Conservation (phyloP, 2,888 invertebrate species). For the Cremastinae sp. region DNA sequence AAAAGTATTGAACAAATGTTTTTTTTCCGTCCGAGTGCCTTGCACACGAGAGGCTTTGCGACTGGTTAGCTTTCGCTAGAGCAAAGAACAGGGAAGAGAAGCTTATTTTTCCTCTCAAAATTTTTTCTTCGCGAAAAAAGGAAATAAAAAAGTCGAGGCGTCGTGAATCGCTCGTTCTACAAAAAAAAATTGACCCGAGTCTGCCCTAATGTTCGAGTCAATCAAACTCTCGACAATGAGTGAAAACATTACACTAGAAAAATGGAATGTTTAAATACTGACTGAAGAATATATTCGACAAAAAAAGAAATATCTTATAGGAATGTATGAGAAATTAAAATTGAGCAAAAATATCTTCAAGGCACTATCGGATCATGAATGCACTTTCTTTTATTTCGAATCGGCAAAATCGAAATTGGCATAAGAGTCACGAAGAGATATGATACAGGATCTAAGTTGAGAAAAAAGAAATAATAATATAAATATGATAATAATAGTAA, state of each 20-base stretch:
- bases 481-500: slow-evolving; percentile 26
- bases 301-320: background rate
- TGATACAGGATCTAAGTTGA: slow-evolving; percentile 25
- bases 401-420: background rate
- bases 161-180: slow-evolving; percentile 48
- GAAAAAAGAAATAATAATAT: slow-evolving; percentile 20
- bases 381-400: background rate
- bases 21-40: slow-evolving; percentile 51
- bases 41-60: slow-evolving; percentile 59
- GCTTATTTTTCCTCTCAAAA: slow-evolving; percentile 2
- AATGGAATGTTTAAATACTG: slow-evolving; percentile 20
- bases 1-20: slow-evolving; percentile 43
- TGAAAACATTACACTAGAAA: background rate
- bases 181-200: slow-evolving; percentile 24
- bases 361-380: slow-evolving; percentile 31
- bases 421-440: slow-evolving; percentile 10
- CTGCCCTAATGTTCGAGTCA: slow-evolving; percentile 21
- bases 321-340: slow-evolving; percentile 14
- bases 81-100: slow-evolving; percentile 64
- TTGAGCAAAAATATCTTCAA: slow-evolving; percentile 13
- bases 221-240: background rate
- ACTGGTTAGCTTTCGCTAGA: slow-evolving; percentile 75
- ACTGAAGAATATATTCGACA: too few relatives aligned
- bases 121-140: background rate
- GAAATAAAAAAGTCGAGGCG: slow-evolving; percentile 44